These are phyloP conservation scores for Eospalax fontanierii DNA, from an alignment of 2,797 vertebrate species.

Conservation along the genomic window DNA sequence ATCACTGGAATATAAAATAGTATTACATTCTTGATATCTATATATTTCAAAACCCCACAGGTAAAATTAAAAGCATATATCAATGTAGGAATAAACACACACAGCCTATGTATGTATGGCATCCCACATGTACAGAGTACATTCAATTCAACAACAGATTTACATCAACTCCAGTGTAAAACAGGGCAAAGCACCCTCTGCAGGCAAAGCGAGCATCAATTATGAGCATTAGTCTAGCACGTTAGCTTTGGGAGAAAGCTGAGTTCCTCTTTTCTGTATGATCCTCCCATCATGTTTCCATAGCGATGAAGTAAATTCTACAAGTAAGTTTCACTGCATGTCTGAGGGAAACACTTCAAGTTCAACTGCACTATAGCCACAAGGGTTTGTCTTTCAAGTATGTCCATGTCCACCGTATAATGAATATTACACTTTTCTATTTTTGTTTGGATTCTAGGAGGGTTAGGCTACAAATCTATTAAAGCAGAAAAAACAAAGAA, in stretches of 20 bases:
- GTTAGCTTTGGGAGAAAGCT: background rate
- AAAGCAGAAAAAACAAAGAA: background rate
- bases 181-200: background rate
- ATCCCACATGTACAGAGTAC: background rate
- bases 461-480: background rate
- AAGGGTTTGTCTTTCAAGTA: background rate
- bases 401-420: background rate
- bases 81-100: conserved; percentile 1
- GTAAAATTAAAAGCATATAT: conserved; percentile 13
- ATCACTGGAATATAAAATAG: background rate
- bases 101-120: background rate
- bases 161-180: too few relatives aligned
- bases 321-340: background rate
- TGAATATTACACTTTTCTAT: background rate
- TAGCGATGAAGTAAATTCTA: background rate
- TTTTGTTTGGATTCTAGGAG: background rate
- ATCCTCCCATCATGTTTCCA: background rate
- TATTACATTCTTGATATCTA: background rate
- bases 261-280: background rate
- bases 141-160: conserved; percentile 24
- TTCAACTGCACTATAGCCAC: background rate
- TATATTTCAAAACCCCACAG: background rate
- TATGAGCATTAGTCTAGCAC: background rate
- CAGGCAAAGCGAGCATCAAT: background rate
- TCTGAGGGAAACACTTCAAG: background rate